Evolutionary conservation across 1,140 invertebrate genomes (phyloP), one percentile per base, ranked within the genome.

Genomic region (Akabosia matsudoensis): DNA sequence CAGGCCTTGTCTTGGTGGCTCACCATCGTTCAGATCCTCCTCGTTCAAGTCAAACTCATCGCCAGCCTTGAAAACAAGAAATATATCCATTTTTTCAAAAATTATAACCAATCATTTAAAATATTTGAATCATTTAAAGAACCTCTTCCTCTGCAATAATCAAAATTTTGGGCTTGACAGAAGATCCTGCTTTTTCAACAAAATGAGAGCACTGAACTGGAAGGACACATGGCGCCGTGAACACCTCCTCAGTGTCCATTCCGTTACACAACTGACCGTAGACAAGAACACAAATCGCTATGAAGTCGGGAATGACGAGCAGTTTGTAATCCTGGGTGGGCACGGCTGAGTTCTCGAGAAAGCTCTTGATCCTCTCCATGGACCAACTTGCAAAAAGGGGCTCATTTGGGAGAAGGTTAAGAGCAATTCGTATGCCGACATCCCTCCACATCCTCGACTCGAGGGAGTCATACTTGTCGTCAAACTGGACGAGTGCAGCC

Each of bases 401-500:
- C 54, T 79, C 75, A 24, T 73, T 72, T 54, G 78, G 74, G 28
- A 84, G 79, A 14, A 84, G 74, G 18, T 79, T 51, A 0, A 73
- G 34, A 0, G 81, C 79, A 7, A 83, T 31, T 26, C 76, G 51
- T 22, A 82, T 77, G n/a, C 80, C 80, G 30, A 78, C 75, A 33
- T 74, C 74, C 64, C 83, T 80, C 83, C 83, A 84, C 76, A 84
- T 82, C 34, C 80, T 70, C 16, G 79, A 77, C 28, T 82, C 71
- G 14, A 79, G 61, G 10, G 74, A 76, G 22, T 74, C 54, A 16
- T 61, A 72, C n/a, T 26, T 34, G 30, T 78, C 79, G 54, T 67
- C 54, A 56, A 80, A 81, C 18, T 34, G 52, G 4, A 18, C 45
- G 26, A 78, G 31, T 0, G 77, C 79, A 16, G 51, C 61, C 16